Evolutionary conservation across 2,888 invertebrate genomes (phyloP).

Genomic region (Neoascia interrupta): DNA sequence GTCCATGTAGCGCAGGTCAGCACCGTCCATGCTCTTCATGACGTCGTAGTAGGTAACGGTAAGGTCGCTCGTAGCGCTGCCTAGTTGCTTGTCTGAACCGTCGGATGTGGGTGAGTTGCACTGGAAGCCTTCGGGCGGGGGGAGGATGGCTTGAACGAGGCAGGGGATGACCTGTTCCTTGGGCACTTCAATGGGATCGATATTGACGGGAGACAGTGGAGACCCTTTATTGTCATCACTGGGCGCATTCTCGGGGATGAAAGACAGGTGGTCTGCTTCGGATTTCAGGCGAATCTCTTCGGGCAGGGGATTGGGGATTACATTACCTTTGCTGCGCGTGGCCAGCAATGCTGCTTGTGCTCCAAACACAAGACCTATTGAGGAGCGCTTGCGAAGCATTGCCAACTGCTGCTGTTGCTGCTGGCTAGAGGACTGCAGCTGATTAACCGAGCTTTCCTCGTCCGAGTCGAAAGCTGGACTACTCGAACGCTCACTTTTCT

Average conservation of each 20-base stretch:
- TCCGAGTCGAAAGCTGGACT: constrained; percentile 97
- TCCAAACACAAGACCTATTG: constrained; percentile 79
- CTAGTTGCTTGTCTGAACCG: constrained; percentile 83
- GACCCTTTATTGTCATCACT: constrained; percentile 67
- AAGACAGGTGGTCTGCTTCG: constrained; percentile 43
- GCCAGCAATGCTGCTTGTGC: constrained; percentile 79
- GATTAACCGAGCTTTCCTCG: constrained; percentile 88
- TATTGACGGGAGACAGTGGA: constrained; percentile 77
- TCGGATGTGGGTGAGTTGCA: constrained; percentile 84
- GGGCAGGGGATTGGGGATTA: constrained; percentile 64
- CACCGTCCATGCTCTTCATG: constrained; percentile 88
- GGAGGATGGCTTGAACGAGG: constrained; percentile 85
- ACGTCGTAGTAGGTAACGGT: constrained; percentile 87
- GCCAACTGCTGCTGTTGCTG: constrained; percentile 75
- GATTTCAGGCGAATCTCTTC: constrained; percentile 64
- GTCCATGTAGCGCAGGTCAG: constrained; percentile 94
- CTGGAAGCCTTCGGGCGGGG: constrained; percentile 87
- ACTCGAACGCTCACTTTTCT: constrained; percentile 91
- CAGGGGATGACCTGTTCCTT: constrained; percentile 79
- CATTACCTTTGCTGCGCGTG: constrained; percentile 74
- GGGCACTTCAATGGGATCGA: constrained; percentile 78
- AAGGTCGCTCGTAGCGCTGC: constrained; percentile 81
- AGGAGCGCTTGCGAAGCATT: constrained; percentile 78
- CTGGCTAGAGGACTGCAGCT: constrained; percentile 78
- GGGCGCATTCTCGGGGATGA: constrained; percentile 51